phyloP scores from a whole-genome alignment of 35 echinoderm and acorn worm genomes.

The Apostichopus californicus region DNA sequence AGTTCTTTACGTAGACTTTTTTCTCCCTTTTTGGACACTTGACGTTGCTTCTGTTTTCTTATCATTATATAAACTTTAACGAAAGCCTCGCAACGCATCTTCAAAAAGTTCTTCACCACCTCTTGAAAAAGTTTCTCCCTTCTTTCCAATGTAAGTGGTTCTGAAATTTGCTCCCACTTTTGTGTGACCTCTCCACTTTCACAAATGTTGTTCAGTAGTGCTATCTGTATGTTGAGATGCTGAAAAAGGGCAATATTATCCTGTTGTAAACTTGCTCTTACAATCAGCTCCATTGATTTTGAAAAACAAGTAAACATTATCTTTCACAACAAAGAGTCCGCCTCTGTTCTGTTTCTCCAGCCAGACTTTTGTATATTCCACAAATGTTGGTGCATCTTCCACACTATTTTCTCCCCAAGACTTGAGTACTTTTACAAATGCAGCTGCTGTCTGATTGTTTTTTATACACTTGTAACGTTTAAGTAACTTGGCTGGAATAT shows the following conservation, averaged over 20 bases:
- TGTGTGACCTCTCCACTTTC: background rate
- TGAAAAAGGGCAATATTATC: background rate
- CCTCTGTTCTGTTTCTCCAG: slow-evolving; percentile 29
- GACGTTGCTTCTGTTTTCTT: background rate
- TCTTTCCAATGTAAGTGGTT: background rate
- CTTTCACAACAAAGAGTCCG: slow-evolving; percentile 14
- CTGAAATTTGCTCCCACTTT: slow-evolving; percentile 2
- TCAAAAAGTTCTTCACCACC: slow-evolving; percentile 19
- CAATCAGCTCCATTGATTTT: background rate
- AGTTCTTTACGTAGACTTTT: too few relatives aligned
- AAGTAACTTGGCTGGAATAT: background rate
- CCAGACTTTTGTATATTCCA: slow-evolving; percentile 17
- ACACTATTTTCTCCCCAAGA: slow-evolving; percentile 6
- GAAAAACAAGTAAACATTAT: slow-evolving; percentile 12
- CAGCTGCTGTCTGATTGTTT: background rate
- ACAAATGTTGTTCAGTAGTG: background rate
- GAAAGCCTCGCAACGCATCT: slow-evolving; percentile 41
- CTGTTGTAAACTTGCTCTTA: background rate
- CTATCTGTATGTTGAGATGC: background rate
- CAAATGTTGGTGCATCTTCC: slow-evolving; percentile 11
- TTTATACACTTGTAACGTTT: background rate
- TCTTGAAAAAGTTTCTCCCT: too few relatives aligned
- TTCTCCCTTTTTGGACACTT: background rate
- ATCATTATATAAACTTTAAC: slow-evolving; percentile 16
- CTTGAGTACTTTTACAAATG: background rate